Conservation (phyloP, 2,113 vertebrate species). For the Bettongia penicillata region DNA sequence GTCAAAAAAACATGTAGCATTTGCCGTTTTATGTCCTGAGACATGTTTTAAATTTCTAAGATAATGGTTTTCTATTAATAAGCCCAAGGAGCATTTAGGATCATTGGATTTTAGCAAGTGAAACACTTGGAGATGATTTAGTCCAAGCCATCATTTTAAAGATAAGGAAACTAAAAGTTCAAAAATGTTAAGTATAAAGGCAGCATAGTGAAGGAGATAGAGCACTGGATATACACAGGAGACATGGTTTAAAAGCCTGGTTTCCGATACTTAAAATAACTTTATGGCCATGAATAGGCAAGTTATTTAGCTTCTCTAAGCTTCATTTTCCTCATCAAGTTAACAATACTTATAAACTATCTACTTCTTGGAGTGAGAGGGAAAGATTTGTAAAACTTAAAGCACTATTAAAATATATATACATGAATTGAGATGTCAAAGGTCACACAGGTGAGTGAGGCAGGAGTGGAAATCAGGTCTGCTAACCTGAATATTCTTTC, state of each 20-base stretch:
- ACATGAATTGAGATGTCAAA: neutral
- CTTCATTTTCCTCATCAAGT: neutral
- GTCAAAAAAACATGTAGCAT: neutral
- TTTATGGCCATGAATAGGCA: neutral
- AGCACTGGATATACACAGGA: neutral
- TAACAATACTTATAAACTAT: neutral
- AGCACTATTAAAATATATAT: neutral
- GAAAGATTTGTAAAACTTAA: neutral
- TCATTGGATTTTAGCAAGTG: neutral
- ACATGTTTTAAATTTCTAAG: neutral
- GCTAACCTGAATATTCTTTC: neutral
- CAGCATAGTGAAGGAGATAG: neutral
- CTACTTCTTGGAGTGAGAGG: neutral
- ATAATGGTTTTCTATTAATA: neutral
- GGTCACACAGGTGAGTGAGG: neutral
- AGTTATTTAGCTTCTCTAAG: neutral
- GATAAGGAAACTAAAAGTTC: neutral
- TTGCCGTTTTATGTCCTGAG: neutral
- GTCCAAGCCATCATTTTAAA: neutral
- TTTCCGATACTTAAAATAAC: neutral
- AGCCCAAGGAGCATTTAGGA: neutral
- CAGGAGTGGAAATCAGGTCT: neutral
- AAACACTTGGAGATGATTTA: neutral
- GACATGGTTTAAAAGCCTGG: neutral
- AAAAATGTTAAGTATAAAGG: neutral